Base-by-base conservation (phyloP, 2,113 vertebrate species). In the Carassius gibelio region DNA sequence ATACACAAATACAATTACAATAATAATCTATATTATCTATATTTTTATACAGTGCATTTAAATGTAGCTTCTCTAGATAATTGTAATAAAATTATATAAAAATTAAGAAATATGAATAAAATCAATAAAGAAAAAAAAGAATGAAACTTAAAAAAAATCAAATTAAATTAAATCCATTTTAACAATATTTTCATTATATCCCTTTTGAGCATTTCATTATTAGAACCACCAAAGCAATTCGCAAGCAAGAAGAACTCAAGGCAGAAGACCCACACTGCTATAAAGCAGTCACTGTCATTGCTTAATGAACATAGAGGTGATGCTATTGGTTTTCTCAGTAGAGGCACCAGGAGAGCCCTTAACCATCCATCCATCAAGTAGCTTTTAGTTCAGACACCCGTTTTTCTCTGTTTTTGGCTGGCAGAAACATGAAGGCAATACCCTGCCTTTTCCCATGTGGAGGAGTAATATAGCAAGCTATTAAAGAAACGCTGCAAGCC, bases 391-490 rank as follows among this genome's bases (percentile, higher is more conserved):
- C 30, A 52, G 17, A 68, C 59, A 71, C 64, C 13, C n/a, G 57
- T 15, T 61, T 74, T 68, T 64, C 19, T 72, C 34, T 75, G 19
- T 9, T 64, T 30, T 19, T 17, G n/a, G 23, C 48, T 21, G 52
- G 48, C 48, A 59, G 68, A 77, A 84, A 23, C 78, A 77, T 36
- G 69, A 79, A 77, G 83, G 83, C 45, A 83, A 74, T 38, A 62
- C 21, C 36, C 64, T 34, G 5, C 6, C 30, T 68, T 83, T 68
- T 74, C 74, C 26, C 61, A 71, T 45, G 80, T 45, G 61, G 52
- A 36, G 80, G 61, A 85, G 77, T 82, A 84, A 81, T 87, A 80
- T 38, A 71, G 75, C 55, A 26, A 23, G 9, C 75, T 66, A 82
- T 30, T 52, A 57, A 62, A 45, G 50, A 62, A 84, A 13, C 45